A percentile compares a stretch with the other conserved stretches of the same genome.
phyloP scores from a whole-genome alignment of 2,797 vertebrate species.

The Coilia nasus region DNA sequence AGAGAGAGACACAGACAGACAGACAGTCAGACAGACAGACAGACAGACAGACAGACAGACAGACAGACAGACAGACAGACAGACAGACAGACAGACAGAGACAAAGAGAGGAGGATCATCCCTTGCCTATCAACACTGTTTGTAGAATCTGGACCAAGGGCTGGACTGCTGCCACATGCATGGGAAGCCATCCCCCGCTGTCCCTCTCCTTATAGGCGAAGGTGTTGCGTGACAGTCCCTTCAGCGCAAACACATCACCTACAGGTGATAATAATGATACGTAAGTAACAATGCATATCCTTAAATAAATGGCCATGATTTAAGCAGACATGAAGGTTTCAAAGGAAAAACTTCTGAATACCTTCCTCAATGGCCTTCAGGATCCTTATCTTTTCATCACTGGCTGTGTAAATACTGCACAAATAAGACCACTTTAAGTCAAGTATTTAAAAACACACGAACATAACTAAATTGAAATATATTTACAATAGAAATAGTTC shows the following conservation, averaged over 20 bases:
- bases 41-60: no score
- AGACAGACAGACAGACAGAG: no score
- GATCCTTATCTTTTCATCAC: conserved; percentile 78
- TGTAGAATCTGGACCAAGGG: conserved; percentile 74
- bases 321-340: not conserved
- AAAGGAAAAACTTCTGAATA: conserved; percentile 52
- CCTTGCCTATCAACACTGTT: conserved; percentile 78
- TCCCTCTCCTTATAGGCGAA: conserved; percentile 80
- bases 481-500: not conserved
- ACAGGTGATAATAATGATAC: conserved; percentile 42
- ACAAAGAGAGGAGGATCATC: no score
- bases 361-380: conserved; percentile 79
- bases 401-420: conserved; percentile 72
- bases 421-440: not conserved
- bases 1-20: no score
- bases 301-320: not conserved
- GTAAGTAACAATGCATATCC: not conserved
- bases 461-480: not conserved
- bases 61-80: no score
- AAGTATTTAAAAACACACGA: not conserved
- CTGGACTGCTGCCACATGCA: conserved; percentile 78
- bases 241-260: conserved; percentile 78
- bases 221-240: conserved; percentile 68
- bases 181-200: conserved; percentile 78
- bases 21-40: no score